Conservation (phyloP, 2,888 invertebrate species). For the Orchestes rusci region DNA sequence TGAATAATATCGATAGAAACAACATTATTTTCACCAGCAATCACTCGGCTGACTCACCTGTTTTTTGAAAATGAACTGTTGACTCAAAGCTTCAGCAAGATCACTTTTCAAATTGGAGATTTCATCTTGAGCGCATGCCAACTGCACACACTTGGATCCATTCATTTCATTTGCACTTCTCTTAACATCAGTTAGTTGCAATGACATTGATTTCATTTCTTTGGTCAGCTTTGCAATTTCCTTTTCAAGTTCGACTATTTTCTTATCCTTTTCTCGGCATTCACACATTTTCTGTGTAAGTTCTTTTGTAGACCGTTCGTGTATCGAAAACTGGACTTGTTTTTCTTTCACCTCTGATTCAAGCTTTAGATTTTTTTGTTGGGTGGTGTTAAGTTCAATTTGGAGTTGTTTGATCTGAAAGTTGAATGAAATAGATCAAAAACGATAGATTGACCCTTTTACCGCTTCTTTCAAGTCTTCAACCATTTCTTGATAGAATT, state of each 20-base stretch:
- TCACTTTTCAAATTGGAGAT: constrained; percentile 35
- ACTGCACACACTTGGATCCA: constrained; percentile 27
- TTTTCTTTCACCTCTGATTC: constrained; percentile 26
- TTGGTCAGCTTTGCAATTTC: constrained; percentile 28
- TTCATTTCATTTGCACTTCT: constrained; percentile 28
- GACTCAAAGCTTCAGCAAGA: constrained; percentile 33
- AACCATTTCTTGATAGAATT: constrained; percentile 31
- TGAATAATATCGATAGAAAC: too few relatives aligned
- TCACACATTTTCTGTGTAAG: constrained; percentile 29
- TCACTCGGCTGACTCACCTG: constrained; percentile 31
- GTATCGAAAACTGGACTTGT: constrained; percentile 20
- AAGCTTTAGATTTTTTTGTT: constrained; percentile 25
- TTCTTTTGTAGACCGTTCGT: constrained; percentile 25
- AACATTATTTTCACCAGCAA: too few relatives aligned
- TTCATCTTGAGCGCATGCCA: constrained; percentile 34
- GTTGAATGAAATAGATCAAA: too few relatives aligned
- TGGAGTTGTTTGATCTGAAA: constrained; percentile 33
- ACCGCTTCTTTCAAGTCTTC: constrained; percentile 31
- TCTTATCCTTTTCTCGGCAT: constrained; percentile 23
- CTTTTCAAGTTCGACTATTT: constrained; percentile 27
- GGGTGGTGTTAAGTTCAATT: constrained; percentile 28
- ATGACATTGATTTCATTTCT: constrained; percentile 28
- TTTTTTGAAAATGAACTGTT: constrained; percentile 31
- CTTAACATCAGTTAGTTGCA: constrained; percentile 30
- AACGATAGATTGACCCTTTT: too few relatives aligned